Percentiles rank a stretch among this genome's conserved stretches.
phyloP scores from a whole-genome alignment of 2,113 vertebrate genomes.

The Brienomyrus longianalis region DNA sequence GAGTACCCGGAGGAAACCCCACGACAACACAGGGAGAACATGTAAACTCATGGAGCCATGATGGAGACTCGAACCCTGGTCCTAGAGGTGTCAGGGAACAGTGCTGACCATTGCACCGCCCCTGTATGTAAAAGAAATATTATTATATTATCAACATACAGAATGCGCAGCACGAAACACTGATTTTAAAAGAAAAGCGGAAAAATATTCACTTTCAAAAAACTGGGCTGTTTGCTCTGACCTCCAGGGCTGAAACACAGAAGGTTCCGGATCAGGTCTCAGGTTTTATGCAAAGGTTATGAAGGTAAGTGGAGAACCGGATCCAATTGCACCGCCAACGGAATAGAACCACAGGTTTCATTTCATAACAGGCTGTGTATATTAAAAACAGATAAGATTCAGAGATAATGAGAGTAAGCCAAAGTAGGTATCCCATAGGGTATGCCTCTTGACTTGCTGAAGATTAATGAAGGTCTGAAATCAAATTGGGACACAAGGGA shows the following conservation, averaged over 20 bases:
- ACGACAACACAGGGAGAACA: neutral
- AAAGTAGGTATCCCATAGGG: conserved; percentile 5
- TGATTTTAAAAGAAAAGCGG: neutral
- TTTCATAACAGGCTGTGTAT: conserved; percentile 15
- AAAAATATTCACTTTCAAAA: neutral
- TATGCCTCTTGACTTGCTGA: neutral
- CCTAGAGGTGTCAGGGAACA: neutral
- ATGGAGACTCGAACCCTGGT: neutral
- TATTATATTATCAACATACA: neutral
- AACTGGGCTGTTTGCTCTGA: neutral
- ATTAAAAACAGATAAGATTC: conserved; percentile 19
- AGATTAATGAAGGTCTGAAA: conserved; percentile 19
- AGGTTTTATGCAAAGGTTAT: conserved; percentile 4
- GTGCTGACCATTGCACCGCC: neutral
- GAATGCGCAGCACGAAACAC: neutral
- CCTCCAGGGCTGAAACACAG: conserved; percentile 1
- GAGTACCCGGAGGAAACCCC: neutral
- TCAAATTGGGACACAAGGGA: conserved; percentile 8
- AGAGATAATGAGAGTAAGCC: conserved; percentile 19
- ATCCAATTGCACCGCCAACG: neutral
- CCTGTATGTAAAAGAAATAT: neutral
- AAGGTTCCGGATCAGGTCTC: neutral
- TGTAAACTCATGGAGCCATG: neutral
- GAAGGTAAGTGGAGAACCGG: neutral
- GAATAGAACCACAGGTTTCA: conserved; percentile 8